Evolutionary conservation across 2,888 invertebrate genomes (phyloP).

Genomic region (Trichopoda pennipes): DNA sequence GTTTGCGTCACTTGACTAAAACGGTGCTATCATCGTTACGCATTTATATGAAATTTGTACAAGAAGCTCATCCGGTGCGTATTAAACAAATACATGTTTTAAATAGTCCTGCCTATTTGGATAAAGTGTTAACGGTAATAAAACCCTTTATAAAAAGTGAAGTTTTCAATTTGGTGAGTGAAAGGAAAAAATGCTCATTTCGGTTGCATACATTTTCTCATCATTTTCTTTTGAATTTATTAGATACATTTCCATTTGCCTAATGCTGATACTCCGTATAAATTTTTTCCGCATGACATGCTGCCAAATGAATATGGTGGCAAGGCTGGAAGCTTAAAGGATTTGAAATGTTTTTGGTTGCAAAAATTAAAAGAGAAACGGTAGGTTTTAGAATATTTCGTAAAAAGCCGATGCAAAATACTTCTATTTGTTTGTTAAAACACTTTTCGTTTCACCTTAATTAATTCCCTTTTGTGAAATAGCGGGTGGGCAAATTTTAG

Average conservation of each 20-base stretch:
- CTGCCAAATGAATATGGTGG: conserved; percentile 88
- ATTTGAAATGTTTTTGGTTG: conserved; percentile 85
- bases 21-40: conserved; percentile 84
- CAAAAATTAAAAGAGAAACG: conserved; percentile 84
- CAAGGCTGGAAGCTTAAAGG: conserved; percentile 83
- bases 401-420: no score
- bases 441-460: no score
- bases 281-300: conserved; percentile 85
- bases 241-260: conserved; percentile 88
- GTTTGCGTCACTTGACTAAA: conserved; percentile 85
- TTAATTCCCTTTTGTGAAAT: no score
- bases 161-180: conserved; percentile 84
- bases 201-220: no score
- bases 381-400: conserved; percentile 76
- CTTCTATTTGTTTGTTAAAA: no score
- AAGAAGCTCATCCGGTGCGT: conserved; percentile 87
- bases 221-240: neutral
- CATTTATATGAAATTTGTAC: conserved; percentile 88
- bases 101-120: conserved; percentile 85
- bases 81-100: conserved; percentile 85
- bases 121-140: conserved; percentile 84
- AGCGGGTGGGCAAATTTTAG: no score
- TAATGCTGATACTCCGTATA: conserved; percentile 84
- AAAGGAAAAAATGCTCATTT: no score
- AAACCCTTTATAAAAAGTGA: conserved; percentile 86